phyloP scores from a whole-genome alignment of 2,797 vertebrate species.

The Paratrypauchen microcephalus region DNA sequence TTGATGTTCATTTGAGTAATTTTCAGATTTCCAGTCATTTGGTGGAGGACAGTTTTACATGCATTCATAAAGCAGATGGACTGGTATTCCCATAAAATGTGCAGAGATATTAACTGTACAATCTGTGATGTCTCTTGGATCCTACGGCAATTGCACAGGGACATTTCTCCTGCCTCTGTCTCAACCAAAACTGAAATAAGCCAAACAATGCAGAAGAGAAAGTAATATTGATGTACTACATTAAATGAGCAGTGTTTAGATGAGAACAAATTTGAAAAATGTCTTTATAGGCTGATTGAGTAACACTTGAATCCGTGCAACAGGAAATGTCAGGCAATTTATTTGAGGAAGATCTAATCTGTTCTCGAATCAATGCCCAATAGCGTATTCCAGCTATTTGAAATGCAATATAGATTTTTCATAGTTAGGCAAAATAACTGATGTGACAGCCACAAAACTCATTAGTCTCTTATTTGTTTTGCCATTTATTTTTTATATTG shows the following conservation, averaged over 20 bases:
- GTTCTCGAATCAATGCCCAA: slow-evolving; percentile 37
- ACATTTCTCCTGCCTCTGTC: slow-evolving; percentile 16
- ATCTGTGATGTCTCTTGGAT: slow-evolving; percentile 60
- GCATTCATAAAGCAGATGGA: slow-evolving; percentile 71
- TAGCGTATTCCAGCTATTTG: slow-evolving; percentile 33
- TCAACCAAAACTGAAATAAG: slow-evolving; percentile 7
- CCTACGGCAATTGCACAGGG: slow-evolving; percentile 41
- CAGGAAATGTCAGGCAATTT: slow-evolving; percentile 55
- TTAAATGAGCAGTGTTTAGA: slow-evolving; percentile 52
- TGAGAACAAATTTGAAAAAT: slow-evolving; percentile 49
- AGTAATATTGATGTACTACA: slow-evolving; percentile 44
- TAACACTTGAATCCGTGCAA: slow-evolving; percentile 60
- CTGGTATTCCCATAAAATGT: slow-evolving; percentile 64
- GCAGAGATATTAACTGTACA: slow-evolving; percentile 69
- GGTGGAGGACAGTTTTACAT: slow-evolving; percentile 51
- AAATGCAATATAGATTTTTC: slow-evolving; percentile 1
- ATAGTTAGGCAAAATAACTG: not conserved
- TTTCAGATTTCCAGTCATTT: slow-evolving; percentile 23
- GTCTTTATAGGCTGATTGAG: slow-evolving; percentile 40
- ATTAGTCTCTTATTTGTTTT: not conserved
- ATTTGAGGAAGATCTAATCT: slow-evolving; percentile 50
- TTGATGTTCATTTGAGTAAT: slow-evolving; percentile 29
- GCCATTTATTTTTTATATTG: slow-evolving; percentile 35
- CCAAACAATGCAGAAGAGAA: slow-evolving; percentile 26
- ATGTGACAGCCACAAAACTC: slow-evolving; percentile 17